Conservation (phyloP, 2,113 vertebrate genomes). For the Pica pica region DNA sequence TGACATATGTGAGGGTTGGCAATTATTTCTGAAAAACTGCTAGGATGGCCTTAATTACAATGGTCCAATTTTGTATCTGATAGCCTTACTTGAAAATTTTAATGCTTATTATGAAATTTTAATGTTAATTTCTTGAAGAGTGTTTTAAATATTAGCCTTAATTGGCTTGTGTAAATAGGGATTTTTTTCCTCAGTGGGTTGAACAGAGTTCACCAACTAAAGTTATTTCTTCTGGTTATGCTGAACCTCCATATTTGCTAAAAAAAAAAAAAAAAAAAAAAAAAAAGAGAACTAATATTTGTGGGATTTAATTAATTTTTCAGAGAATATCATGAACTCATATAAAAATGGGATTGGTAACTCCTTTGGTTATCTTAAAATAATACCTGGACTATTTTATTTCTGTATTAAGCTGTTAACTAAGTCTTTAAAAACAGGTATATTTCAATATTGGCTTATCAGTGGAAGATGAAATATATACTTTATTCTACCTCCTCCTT, state of each 20-base stretch:
- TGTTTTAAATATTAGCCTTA: not conserved
- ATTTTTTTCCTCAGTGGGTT: not conserved
- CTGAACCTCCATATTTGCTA: not conserved
- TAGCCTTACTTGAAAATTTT: not conserved
- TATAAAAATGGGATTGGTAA: not conserved
- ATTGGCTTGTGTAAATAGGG: not conserved
- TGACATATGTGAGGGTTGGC: not conserved
- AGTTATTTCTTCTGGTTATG: not conserved
- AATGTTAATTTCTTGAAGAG: not conserved
- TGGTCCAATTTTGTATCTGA: not conserved
- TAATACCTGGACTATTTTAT: not conserved
- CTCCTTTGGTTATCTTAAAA: not conserved
- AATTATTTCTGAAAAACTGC: not conserved
- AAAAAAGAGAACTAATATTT: not conserved
- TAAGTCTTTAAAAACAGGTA: not conserved
- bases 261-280: not conserved
- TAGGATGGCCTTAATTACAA: not conserved
- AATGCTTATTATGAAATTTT: not conserved
- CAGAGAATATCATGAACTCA: not conserved
- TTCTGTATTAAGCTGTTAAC: not conserved
- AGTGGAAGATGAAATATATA: not conserved
- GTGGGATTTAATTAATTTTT: not conserved
- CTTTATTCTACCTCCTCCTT: slow-evolving; percentile 20
- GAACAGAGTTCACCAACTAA: not conserved
- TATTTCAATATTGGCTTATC: slow-evolving; percentile 4